Conservation (phyloP, 1,140 invertebrate species). For the Rhopalosiphum maidis region DNA sequence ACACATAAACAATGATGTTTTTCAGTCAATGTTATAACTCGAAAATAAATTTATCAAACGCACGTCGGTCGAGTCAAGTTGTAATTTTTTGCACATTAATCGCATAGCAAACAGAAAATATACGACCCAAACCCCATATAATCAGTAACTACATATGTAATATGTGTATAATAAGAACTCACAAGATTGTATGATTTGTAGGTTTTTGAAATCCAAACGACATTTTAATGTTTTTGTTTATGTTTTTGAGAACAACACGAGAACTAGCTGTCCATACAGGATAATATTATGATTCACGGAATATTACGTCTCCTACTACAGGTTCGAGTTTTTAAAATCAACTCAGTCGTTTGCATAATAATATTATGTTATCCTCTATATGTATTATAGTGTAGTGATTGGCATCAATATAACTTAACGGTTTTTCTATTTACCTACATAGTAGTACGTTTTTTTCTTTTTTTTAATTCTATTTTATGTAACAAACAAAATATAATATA, state of each 20-base stretch:
- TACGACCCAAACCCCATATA: neutral
- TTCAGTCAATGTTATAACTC: neutral
- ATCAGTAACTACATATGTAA: neutral
- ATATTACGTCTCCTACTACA: neutral
- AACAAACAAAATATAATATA: neutral
- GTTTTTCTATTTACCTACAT: neutral
- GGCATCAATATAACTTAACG: neutral
- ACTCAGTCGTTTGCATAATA: neutral
- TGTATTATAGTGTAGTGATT: neutral
- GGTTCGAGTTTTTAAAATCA: neutral
- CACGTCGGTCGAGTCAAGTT: neutral
- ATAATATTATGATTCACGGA: neutral
- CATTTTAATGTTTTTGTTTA: constrained; percentile 21
- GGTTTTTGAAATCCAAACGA: neutral
- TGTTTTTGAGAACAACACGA: neutral
- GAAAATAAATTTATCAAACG: neutral
- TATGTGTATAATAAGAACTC: neutral
- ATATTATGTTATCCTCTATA: neutral
- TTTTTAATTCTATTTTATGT: neutral
- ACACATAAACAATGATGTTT: neutral
- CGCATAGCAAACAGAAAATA: neutral
- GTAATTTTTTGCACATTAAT: neutral
- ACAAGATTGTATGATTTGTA: neutral
- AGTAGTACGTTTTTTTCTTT: neutral
- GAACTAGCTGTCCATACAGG: neutral